These are phyloP conservation scores for Azemiops feae DNA, from an alignment of 2,113 vertebrate genomes.

Conservation along the genomic window DNA sequence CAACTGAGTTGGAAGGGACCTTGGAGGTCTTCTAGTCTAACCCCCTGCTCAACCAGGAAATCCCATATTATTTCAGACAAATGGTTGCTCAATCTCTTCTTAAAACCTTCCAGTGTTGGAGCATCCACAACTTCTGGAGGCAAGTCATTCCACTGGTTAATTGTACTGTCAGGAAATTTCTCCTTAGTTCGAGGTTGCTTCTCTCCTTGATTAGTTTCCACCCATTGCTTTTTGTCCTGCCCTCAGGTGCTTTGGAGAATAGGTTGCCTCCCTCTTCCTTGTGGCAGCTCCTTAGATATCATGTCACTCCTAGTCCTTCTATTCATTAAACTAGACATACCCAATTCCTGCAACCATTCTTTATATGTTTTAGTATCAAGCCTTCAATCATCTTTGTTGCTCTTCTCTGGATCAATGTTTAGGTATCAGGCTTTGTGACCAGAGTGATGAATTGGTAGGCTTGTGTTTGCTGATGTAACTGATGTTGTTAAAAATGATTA, in stretches of 20 bases:
- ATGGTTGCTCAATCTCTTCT: background rate
- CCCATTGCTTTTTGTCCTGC: background rate
- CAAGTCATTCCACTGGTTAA: background rate
- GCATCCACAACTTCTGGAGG: background rate
- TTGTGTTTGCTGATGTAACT: background rate
- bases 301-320: background rate
- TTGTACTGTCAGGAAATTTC: background rate
- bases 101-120: background rate
- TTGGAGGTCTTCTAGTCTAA: background rate
- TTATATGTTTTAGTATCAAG: background rate
- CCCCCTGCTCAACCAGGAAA: background rate
- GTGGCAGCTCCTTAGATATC: background rate
- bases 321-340: background rate
- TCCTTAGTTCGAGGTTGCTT: background rate
- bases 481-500: background rate
- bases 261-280: background rate
- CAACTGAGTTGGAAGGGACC: background rate
- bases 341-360: background rate
- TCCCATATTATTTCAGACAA: background rate
- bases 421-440: background rate
- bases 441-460: background rate
- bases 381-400: background rate
- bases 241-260: background rate
- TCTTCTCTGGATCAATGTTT: background rate
- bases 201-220: background rate